Percentiles rank a stretch among this genome's conserved stretches.
Conservation (phyloP, 2,113 vertebrate genomes). For the Shinisaurus crocodilurus region DNA sequence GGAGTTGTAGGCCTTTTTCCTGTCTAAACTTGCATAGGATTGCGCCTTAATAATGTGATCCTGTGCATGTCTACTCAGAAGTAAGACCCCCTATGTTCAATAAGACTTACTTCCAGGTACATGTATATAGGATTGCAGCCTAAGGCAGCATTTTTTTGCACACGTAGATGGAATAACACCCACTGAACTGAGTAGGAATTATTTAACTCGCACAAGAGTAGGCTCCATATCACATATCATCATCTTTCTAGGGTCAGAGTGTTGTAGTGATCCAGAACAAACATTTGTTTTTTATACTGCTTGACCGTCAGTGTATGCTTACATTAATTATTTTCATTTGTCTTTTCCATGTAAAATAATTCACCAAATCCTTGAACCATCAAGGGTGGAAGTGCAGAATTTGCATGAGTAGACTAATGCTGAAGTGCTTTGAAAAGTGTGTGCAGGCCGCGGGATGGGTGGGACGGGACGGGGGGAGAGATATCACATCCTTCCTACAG, state of each 20-base stretch:
- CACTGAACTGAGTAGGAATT: background rate
- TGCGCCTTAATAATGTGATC: too few species aligned
- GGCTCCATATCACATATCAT: background rate
- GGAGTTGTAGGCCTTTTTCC: too few species aligned
- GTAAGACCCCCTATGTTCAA: background rate
- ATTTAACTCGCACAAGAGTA: background rate
- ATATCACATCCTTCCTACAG: background rate
- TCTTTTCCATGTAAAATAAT: background rate
- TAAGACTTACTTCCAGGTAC: background rate
- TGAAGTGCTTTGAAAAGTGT: background rate
- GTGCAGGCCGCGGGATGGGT: background rate
- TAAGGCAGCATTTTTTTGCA: background rate
- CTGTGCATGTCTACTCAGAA: background rate
- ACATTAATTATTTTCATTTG: background rate
- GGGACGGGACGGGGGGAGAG: background rate
- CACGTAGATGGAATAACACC: background rate
- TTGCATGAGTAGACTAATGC: background rate
- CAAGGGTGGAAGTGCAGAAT: background rate
- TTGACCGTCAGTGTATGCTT: background rate
- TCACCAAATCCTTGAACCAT: background rate
- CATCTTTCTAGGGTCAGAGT: background rate
- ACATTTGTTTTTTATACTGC: background rate
- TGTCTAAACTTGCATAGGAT: too few species aligned
- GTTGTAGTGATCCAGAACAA: background rate
- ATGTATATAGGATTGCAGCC: background rate